Percentiles rank a stretch among this genome's conserved stretches.
Evolutionary conservation across 2,888 invertebrate species (phyloP).

Genomic region (Formica aserva): DNA sequence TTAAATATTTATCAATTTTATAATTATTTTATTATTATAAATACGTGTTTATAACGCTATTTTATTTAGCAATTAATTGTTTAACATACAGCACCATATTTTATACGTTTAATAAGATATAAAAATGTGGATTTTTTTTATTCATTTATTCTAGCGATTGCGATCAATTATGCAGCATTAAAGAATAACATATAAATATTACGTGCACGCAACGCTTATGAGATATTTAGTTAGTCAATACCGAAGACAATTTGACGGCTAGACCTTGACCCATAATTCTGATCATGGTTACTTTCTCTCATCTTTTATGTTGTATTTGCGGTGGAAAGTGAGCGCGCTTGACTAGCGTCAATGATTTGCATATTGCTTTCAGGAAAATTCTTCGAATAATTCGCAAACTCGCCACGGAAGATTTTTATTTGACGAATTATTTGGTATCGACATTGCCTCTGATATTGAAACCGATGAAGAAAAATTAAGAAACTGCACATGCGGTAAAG

Average conservation of each 20-base stretch:
- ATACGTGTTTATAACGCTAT: background rate
- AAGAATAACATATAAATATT: constrained; percentile 16
- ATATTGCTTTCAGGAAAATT: constrained; percentile 71
- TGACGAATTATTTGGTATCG: constrained; percentile 91
- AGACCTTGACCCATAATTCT: constrained; percentile 81
- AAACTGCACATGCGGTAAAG: constrained; percentile 92
- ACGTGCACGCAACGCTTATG: constrained; percentile 32
- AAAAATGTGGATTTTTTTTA: background rate
- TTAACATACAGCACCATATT: background rate
- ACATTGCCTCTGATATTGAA: constrained; percentile 79
- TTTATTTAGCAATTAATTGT: background rate
- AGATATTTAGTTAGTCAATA: constrained; percentile 38
- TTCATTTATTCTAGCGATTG: background rate
- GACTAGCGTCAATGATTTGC: constrained; percentile 30
- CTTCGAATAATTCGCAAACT: constrained; percentile 80
- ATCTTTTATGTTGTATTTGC: constrained; percentile 64
- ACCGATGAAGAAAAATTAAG: constrained; percentile 87
- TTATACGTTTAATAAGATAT: background rate
- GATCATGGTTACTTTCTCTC: constrained; percentile 79
- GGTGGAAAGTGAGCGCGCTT: constrained; percentile 73
- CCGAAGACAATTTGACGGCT: constrained; percentile 45
- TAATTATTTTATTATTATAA: background rate
- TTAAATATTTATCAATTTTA: background rate
- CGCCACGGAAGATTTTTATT: constrained; percentile 90
- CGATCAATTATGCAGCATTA: constrained; percentile 12